These are phyloP conservation scores for Poeciliopsis gracilis DNA, from an alignment of 2,797 vertebrate genomes.

Conservation along the genomic window DNA sequence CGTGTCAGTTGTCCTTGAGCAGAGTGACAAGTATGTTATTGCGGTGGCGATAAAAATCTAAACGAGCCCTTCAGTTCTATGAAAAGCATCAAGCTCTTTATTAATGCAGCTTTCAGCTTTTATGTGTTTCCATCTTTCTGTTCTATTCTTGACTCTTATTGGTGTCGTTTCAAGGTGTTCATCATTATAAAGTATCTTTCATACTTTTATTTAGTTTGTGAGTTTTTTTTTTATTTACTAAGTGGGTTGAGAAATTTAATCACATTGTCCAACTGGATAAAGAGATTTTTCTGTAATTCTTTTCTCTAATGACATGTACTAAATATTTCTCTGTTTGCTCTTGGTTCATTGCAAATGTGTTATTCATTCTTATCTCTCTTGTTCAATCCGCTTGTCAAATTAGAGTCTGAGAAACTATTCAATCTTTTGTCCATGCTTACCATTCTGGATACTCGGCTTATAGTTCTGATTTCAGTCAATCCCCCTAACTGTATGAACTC, in stretches of 20 bases:
- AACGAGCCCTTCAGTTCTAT: constrained; percentile 51
- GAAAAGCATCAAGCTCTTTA: constrained; percentile 56
- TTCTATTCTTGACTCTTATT: constrained; percentile 34
- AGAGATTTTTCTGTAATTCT: constrained; percentile 16
- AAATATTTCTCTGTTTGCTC: neutral
- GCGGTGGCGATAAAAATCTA: constrained; percentile 48
- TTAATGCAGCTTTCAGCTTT: constrained; percentile 64
- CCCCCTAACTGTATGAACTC: neutral
- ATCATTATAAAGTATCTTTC: constrained; percentile 39
- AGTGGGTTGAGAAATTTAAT: constrained; percentile 10
- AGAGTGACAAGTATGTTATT: constrained; percentile 55
- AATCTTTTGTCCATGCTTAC: neutral
- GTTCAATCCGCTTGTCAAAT: neutral
- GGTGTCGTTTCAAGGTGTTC: constrained; percentile 50
- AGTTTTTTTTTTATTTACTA: constrained; percentile 2
- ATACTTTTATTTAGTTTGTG: constrained; percentile 18
- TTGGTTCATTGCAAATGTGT: neutral
- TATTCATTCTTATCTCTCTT: neutral
- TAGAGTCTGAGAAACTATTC: neutral
- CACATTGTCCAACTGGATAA: constrained; percentile 26
- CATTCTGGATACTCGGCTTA: neutral
- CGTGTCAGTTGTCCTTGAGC: constrained; percentile 28
- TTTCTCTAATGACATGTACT: neutral
- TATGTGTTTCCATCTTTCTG: constrained; percentile 57
- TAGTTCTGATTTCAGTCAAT: neutral